Conservation (phyloP, 92 coral and sea anemone genomes). For the Epizoanthus stellaris region DNA sequence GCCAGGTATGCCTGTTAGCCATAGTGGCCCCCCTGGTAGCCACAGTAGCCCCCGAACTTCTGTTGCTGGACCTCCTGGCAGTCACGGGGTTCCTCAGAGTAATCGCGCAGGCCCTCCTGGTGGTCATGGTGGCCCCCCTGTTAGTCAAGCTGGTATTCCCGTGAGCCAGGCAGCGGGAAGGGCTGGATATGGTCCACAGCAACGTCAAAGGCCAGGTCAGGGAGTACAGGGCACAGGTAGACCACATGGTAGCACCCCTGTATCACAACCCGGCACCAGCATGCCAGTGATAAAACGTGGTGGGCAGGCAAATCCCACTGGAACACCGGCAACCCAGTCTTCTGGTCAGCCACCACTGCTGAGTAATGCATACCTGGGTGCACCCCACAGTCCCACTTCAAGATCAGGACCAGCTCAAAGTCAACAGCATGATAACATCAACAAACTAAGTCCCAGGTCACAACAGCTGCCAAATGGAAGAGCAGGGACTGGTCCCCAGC, state of each 20-base stretch:
- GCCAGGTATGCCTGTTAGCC: not conserved
- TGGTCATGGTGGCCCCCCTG: constrained; percentile 23
- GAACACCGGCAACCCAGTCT: not conserved
- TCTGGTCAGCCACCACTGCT: constrained; percentile 11
- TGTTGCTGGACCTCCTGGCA: constrained; percentile 18
- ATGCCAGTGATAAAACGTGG: constrained; percentile 39
- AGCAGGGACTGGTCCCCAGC: constrained; percentile 6
- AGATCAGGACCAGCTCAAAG: not conserved
- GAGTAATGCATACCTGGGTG: constrained; percentile 32
- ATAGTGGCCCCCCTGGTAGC: constrained; percentile 17
- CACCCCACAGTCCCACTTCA: constrained; percentile 31
- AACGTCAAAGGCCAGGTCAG: constrained; percentile 22
- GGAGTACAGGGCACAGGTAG: constrained; percentile 17
- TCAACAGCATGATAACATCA: constrained; percentile 10
- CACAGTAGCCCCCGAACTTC: constrained; percentile 8
- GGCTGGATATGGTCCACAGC: constrained; percentile 17
- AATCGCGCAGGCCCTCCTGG: constrained; percentile 20
- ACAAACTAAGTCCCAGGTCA: constrained; percentile 9
- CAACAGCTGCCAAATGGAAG: constrained; percentile 2
- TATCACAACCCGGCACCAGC: constrained; percentile 22
- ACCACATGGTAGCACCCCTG: constrained; percentile 28
- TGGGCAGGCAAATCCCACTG: constrained; percentile 6
- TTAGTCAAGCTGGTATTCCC: constrained; percentile 23
- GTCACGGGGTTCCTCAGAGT: constrained; percentile 11
- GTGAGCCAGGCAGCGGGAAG: constrained; percentile 19